These are phyloP conservation scores for Glossosoma conforme DNA, from an alignment of 1,140 invertebrate genomes.

Conservation along the genomic window DNA sequence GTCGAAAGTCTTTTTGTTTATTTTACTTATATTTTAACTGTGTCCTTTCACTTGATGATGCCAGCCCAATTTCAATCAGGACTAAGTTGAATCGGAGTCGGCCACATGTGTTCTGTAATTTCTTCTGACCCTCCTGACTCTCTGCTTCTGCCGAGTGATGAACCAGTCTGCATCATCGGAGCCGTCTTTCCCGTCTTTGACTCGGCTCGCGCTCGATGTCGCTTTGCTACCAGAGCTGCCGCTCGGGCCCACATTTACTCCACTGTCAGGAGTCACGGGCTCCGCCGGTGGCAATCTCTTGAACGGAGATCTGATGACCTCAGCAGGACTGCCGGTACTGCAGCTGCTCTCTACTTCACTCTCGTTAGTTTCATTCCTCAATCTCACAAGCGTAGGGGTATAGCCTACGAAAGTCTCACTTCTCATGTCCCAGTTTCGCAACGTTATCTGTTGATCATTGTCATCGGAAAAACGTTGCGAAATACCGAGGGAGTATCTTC, in stretches of 20 bases:
- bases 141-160: conserved; percentile 47
- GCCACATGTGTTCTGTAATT: conserved; percentile 51
- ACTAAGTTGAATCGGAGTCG: conserved; percentile 55
- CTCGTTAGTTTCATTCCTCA: conserved; percentile 48
- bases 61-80: too few relatives aligned
- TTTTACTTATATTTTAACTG: too few relatives aligned
- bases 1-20: too few relatives aligned
- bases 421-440: conserved; percentile 12
- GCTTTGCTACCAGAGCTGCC: conserved; percentile 34
- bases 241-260: conserved; percentile 35
- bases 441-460: conserved; percentile 7
- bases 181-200: conserved; percentile 31
- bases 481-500: not conserved
- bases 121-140: conserved; percentile 50
- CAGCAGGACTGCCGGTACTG: conserved; percentile 33
- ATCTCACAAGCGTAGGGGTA: conserved; percentile 39
- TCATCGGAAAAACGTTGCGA: conserved; percentile 9
- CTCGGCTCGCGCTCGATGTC: conserved; percentile 20
- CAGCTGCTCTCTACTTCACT: conserved; percentile 47
- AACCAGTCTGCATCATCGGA: conserved; percentile 48
- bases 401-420: conserved; percentile 23
- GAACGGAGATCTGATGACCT: conserved; percentile 34
- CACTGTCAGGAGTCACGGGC: conserved; percentile 36
- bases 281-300: conserved; percentile 15
- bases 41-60: too few relatives aligned